A percentile compares a stretch with the other conserved stretches of the same genome.
These are phyloP conservation scores for Cephus pygmeus DNA, from an alignment of 2,888 invertebrate species.

Conservation along the genomic window DNA sequence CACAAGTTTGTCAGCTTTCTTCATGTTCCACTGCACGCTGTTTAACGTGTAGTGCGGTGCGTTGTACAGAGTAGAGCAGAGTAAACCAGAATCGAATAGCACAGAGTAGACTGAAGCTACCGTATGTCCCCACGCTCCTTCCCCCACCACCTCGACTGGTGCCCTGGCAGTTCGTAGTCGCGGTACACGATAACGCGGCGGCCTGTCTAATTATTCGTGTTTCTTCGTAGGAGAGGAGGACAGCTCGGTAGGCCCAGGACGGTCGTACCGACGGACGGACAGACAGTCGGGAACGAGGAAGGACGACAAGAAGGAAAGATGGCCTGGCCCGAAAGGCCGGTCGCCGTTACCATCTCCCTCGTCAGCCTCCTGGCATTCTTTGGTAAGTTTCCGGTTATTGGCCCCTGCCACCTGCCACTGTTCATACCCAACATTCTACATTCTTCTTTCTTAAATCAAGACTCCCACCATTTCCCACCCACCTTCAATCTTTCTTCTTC, in stretches of 20 bases:
- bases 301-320: constrained; percentile 39
- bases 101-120: not conserved
- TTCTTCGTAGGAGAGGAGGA: constrained; percentile 53
- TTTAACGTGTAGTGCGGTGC: not conserved
- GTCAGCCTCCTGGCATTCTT: constrained; percentile 56
- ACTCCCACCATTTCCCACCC: not conserved
- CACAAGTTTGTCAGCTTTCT: not conserved
- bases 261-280: constrained; percentile 11
- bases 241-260: constrained; percentile 16
- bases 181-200: constrained; percentile 43
- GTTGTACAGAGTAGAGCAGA: not conserved
- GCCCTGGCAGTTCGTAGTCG: not conserved
- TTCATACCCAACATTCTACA: constrained; percentile 4
- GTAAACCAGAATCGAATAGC: not conserved
- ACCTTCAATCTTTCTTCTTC: not conserved
- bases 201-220: constrained; percentile 57
- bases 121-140: not conserved
- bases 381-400: constrained; percentile 46
- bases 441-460: not conserved
- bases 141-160: not conserved
- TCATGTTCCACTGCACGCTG: not conserved
- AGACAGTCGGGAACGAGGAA: constrained; percentile 30
- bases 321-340: constrained; percentile 43
- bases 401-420: not conserved
- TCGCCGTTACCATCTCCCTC: constrained; percentile 47